Percentiles rank a stretch among this genome's conserved stretches.
Conservation (phyloP, 2,797 vertebrate genomes). For the Centropyge bicolor region DNA sequence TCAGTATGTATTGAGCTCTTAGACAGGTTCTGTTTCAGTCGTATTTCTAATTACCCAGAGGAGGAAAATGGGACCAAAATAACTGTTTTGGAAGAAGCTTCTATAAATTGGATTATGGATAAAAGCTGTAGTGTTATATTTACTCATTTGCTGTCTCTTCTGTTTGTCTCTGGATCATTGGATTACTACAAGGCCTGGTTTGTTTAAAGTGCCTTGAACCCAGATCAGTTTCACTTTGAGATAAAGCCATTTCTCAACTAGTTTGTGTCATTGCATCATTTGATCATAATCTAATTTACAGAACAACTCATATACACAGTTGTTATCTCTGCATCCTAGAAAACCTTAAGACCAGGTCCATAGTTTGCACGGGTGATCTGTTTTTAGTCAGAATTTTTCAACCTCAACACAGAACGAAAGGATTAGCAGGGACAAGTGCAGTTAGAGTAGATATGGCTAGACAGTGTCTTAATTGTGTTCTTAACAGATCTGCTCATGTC, state of each 20-base stretch:
- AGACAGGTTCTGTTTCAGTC: slow-evolving; percentile 19
- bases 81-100: slow-evolving; percentile 24
- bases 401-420: slow-evolving; percentile 38
- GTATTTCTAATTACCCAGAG: slow-evolving; percentile 49
- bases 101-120: slow-evolving; percentile 44
- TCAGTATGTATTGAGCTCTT: slow-evolving; percentile 16
- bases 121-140: slow-evolving; percentile 44
- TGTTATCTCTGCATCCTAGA: slow-evolving; percentile 10
- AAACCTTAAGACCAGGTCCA: slow-evolving; percentile 28
- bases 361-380: slow-evolving; percentile 12
- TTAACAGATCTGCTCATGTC: slow-evolving; percentile 78
- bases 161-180: slow-evolving; percentile 36
- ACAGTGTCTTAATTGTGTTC: slow-evolving; percentile 82
- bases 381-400: slow-evolving; percentile 39
- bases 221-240: slow-evolving; percentile 28
- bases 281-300: slow-evolving; percentile 30
- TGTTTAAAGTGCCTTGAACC: slow-evolving; percentile 42
- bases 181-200: slow-evolving; percentile 24
- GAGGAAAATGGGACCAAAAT: slow-evolving; percentile 21
- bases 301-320: not conserved
- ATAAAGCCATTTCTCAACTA: slow-evolving; percentile 4
- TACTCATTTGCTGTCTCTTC: slow-evolving; percentile 28
- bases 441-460: slow-evolving; percentile 73
- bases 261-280: slow-evolving; percentile 1
- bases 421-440: slow-evolving; percentile 64